phyloP scores from a whole-genome alignment of 2,113 vertebrate species.

The Serilophus lunatus region DNA sequence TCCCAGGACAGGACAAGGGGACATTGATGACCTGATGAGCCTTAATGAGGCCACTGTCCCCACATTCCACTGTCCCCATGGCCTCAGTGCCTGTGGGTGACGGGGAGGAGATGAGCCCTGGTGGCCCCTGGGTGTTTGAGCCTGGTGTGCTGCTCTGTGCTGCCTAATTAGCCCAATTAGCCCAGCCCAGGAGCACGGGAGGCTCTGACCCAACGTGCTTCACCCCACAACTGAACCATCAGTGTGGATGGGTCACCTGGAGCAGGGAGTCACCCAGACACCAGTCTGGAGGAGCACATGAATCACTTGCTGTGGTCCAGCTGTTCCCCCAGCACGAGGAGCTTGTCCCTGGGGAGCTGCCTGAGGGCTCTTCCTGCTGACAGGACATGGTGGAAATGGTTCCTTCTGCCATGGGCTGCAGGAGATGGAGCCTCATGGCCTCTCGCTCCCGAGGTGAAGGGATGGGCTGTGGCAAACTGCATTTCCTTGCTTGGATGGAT shows the following conservation, averaged over 20 bases:
- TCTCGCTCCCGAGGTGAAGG: fast-evolving
- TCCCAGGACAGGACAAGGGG: neutral
- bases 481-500: neutral
- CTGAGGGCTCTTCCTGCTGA: fast-evolving
- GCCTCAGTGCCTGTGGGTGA: neutral
- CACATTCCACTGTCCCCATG: neutral
- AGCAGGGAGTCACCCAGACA: neutral
- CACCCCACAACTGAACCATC: fast-evolving
- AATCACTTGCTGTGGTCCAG: too few relatives aligned
- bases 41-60: neutral
- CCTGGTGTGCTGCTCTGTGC: fast-evolving
- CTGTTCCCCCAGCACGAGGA: fast-evolving
- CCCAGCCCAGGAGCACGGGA: fast-evolving
- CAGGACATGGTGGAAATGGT: neutral
- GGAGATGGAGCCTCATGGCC: fast-evolving
- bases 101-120: fast-evolving
- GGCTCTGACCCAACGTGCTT: neutral
- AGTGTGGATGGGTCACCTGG: fast-evolving
- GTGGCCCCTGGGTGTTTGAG: neutral
- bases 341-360: neutral
- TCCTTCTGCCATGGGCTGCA: fast-evolving
- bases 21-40: neutral
- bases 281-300: neutral
- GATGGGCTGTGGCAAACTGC: fast-evolving
- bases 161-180: neutral